Base-by-base conservation (phyloP, 2,888 invertebrate species). In the Corythucha ciliata region DNA sequence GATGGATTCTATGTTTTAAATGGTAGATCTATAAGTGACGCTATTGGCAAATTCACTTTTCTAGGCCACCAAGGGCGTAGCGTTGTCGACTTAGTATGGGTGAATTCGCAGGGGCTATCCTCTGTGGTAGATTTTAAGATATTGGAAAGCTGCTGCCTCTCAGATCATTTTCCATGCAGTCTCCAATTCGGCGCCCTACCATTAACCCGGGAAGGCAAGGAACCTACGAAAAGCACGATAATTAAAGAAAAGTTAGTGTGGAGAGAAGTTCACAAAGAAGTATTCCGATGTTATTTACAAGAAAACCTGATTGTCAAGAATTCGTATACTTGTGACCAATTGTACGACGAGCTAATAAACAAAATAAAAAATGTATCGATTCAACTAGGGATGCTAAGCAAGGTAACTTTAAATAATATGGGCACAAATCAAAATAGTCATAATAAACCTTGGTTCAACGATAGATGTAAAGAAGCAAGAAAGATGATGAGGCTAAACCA, bases 361-460 rank as follows among this genome's bases (percentile, higher is more conserved):
- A n/a, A n/a, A n/a, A n/a, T n/a, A n/a, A n/a, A n/a, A n/a, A n/a
- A n/a, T n/a, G n/a, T n/a, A n/a, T n/a, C n/a, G n/a, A n/a, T n/a
- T n/a, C n/a, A n/a, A n/a, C n/a, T n/a, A n/a, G n/a, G n/a, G n/a
- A n/a, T n/a, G n/a, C n/a, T n/a, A n/a, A n/a, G n/a, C n/a, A n/a
- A n/a, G n/a, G n/a, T n/a, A n/a, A n/a, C n/a, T n/a, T n/a, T n/a
- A n/a, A n/a, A n/a, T n/a, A n/a, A n/a, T n/a, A n/a, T n/a, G n/a
- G n/a, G n/a, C n/a, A n/a, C n/a, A n/a, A n/a, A n/a, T n/a, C n/a
- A n/a, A n/a, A n/a, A 29, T 29, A 12, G 14, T 5, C 8, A 16
- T 5, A 33, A 33, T 33, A 18, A 14, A 4, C 24, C 41, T n/a
- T 41, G 41, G 41, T 41, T 41, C 16, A 26, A 41, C 14, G 41